Base-by-base conservation (phyloP, 2,797 vertebrate genomes). In the Cercopithecus hamlyni region DNA sequence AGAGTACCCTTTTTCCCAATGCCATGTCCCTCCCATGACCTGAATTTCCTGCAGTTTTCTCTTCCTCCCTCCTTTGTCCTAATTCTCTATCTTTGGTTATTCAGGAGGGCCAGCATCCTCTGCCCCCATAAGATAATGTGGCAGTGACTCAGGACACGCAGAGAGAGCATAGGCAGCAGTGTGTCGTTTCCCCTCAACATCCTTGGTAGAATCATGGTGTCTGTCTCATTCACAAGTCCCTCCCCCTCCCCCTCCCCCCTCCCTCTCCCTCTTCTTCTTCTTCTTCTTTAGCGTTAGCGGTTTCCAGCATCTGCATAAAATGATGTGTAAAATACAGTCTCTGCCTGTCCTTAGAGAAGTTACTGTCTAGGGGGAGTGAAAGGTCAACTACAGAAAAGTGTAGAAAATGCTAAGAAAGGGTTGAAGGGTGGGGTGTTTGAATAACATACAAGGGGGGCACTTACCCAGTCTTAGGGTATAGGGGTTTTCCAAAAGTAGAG, bases 281-380 rank as follows among this genome's bases (percentile, higher is more conserved):
- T 48, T 48, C 48, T 48, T 50, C 67, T 52, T 64, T 19, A 43
- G 57, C 67, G 57, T 67, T 57, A 48, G 39, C 70, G 45, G 41
- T 90, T 87, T 90, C 82, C 45, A 79, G 79, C 30, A 48, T 30
- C 52, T 24, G n/a, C 12, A 41, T 73, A 30, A 43, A 72, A 88
- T 48, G 83, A 36, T 39, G 24, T 30, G 12, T 22, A 85, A 87
- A 77, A 92, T 1, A 50, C 24, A 64, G 45, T 41, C 27, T 89
- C 76, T 90, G 57, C 41, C 41, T 86, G 41, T 64, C 48, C 48
- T 84, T 88, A 67, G n/a, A 77, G 39, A 91, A 75, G 41, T 93
- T 39, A 57, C n/a, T 73, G 2, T 84, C 43, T 9, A 36, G 48
- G 75, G 52, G 19, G 64, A 41, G 33, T 20, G 64, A 36, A 64